Conservation (phyloP, 2,797 vertebrate genomes). For the Macrochelys suwanniensis region DNA sequence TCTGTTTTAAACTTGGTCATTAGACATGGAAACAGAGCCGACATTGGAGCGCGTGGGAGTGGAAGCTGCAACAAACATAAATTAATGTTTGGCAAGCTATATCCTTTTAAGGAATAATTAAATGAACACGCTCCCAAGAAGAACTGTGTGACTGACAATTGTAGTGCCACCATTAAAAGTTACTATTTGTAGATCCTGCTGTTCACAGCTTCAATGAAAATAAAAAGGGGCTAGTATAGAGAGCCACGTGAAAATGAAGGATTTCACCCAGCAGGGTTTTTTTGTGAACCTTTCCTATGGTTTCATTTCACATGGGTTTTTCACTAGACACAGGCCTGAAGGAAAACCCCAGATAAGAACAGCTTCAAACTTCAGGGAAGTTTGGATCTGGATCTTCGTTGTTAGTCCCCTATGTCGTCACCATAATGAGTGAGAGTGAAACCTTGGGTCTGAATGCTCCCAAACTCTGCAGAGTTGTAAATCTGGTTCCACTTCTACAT, state of each 20-base stretch:
- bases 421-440: slow-evolving; percentile 6
- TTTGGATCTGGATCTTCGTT: background rate
- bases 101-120: slow-evolving; percentile 33
- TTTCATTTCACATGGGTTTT: slow-evolving; percentile 42
- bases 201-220: slow-evolving; percentile 49
- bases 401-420: background rate
- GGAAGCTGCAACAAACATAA: background rate
- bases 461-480: background rate
- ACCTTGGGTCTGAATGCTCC: background rate
- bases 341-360: slow-evolving; percentile 5
- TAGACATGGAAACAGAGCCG: background rate
- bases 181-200: slow-evolving; percentile 54
- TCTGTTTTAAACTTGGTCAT: slow-evolving; percentile 22
- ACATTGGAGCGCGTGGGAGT: background rate
- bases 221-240: slow-evolving; percentile 3
- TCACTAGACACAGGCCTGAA: background rate
- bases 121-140: slow-evolving; percentile 56
- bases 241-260: slow-evolving; percentile 51
- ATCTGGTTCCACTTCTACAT: slow-evolving; percentile 23
- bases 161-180: slow-evolving; percentile 43
- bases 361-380: background rate
- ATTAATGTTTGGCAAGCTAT: background rate
- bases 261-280: slow-evolving; percentile 35
- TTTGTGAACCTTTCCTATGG: slow-evolving; percentile 34
- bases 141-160: slow-evolving; percentile 42